A percentile compares a stretch with the other conserved stretches of the same genome.
These are phyloP conservation scores for Melinaea marsaeus DNA, from an alignment of 2,888 invertebrate species.

Conservation along the genomic window DNA sequence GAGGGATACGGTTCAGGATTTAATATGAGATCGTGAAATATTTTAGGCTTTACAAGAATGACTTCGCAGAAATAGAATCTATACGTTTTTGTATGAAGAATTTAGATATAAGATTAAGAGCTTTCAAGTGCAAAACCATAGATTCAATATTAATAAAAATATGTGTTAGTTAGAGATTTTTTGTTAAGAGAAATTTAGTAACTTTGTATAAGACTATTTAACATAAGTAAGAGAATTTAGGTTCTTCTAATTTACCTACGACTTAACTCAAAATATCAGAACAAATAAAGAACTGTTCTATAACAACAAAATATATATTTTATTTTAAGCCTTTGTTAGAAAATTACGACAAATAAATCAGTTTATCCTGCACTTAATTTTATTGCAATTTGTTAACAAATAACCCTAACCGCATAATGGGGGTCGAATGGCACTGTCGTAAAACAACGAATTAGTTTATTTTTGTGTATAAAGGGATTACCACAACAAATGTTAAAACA, in stretches of 20 bases:
- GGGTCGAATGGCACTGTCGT: neutral
- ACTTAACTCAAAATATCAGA: too few species aligned
- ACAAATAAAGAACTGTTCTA: too few species aligned
- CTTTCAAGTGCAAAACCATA: too few species aligned
- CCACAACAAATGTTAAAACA: neutral
- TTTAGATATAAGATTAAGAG: neutral
- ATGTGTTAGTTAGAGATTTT: too few species aligned
- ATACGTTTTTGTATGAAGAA: conserved; percentile 5
- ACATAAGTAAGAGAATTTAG: too few species aligned
- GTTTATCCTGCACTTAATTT: conserved; percentile 5
- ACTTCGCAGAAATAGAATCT: conserved; percentile 9
- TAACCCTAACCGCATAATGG: conserved; percentile 1
- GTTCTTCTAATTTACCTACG: too few species aligned
- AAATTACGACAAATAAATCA: neutral
- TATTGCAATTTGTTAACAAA: neutral
- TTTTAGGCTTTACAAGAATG: conserved; percentile 18
- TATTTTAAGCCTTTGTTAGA: neutral
- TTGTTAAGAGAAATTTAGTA: too few species aligned
- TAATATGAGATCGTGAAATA: conserved; percentile 19
- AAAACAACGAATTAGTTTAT: conserved; percentile 5
- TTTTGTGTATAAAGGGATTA: neutral
- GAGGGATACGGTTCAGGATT: conserved; percentile 11
- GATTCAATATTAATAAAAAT: too few species aligned
- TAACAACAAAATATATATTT: too few species aligned
- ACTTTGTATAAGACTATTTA: too few species aligned